Base-by-base conservation (phyloP, 2,113 vertebrate species). In the Nymphicus hollandicus region DNA sequence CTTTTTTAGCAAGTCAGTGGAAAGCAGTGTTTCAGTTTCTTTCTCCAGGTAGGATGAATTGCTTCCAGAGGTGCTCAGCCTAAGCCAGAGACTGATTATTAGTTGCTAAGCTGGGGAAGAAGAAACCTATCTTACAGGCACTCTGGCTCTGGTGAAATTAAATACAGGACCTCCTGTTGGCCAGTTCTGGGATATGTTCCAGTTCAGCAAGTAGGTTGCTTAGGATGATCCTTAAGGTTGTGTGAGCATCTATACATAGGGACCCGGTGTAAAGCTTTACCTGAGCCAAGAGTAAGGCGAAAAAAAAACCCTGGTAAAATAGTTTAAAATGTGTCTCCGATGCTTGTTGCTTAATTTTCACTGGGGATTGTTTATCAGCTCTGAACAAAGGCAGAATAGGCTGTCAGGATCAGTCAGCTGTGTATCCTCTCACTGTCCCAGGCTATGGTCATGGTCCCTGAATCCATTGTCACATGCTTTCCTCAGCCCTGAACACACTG, bases 401-500 rank as follows among this genome's bases (percentile, higher is more conserved):
- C 65, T 74, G 64, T 89, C 17, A 20, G 49, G 92, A 70, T 92
- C 91, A 93, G 89, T 83, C 94, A 93, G 2, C 86, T 96, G 89
- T 91, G 71, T 63, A 95, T 93, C 95, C 92, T 88, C n/a, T 69
- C 77, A 72, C 39, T 69, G 81, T 93, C 91, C 88, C 53, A 41
- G 44, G 78, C 41, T 73, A 74, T 27, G 77, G 86, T 97, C 93
- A 94, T 88, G 93, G 95, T 81, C 53, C 76, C 60, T 96, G 93
- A 95, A 88, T 88, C 69, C 81, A 78, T 93, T 96, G 92, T 94
- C 92, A 86, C 63, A 86, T 76, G 78, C 25, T 91, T 95, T 93
- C 94, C 69, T 97, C 83, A 93, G 88, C 66, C 92, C 68, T 85
- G 94, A 96, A 61, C 93, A 94, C 71, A 39, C 68, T 91, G 92